Evolutionary conservation across 2,888 invertebrate species (phyloP), one percentile per base, ranked within the genome.

Genomic region (Machimus rusticus): DNA sequence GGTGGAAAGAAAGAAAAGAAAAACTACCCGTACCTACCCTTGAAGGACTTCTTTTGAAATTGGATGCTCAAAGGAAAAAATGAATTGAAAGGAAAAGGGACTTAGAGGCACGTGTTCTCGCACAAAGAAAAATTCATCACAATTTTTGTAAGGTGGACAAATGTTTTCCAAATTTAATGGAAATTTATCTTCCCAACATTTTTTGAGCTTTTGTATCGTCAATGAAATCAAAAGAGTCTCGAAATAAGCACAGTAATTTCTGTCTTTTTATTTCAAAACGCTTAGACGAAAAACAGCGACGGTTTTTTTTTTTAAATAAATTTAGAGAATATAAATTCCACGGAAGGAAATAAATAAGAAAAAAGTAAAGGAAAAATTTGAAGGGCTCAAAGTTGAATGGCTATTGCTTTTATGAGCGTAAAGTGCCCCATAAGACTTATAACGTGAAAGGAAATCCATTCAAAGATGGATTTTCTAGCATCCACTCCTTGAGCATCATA

Each of bases 391-490:
- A 66, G 66, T 23, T 66, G 66, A 66, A 66, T 66, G 66, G 66
- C 66, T 66, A 66, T 28, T 66, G 66, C 66, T 28, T 66, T 79
- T 79, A 79, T 79, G 79, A 79, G 31, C 23, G 12, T 14, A 79
- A 79, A 66, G 66, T 66, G 31, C 51, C 28, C 31, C 79, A 79
- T 23, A 79, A 51, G 31, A 46, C 79, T 66, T 66, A 51, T 23
- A 79, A 79, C 37, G 79, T 46, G 31, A 79, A 79, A 79, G 51
- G 79, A 79, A 79, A 79, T 79, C 51, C 79, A 79, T 79, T 79
- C 79, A 79, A 31, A 46, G 66, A 66, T 79, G 79, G 31, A 79
- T 79, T 79, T 79, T 79, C 78, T 46, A 51, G 31, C 79, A 79
- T 79, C 79, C 76, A 76, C 28, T 76, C 37, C 79, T 79, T 51